Conservation (phyloP, 1,140 invertebrate species). For the Proales similis region DNA sequence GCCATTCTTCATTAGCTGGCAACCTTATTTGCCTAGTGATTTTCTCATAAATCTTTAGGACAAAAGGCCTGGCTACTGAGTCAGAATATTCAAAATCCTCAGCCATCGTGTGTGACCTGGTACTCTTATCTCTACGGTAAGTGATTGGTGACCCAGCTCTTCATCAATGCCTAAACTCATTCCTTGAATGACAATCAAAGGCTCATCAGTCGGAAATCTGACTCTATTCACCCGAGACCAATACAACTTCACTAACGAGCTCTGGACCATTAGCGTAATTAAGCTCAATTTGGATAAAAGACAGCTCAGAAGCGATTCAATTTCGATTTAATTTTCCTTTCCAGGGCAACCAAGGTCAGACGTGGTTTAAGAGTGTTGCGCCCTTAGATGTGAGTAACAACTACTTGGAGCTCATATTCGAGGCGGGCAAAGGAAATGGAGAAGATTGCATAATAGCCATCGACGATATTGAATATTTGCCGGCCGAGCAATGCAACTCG, state of each 20-base stretch:
- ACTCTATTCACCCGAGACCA: background rate
- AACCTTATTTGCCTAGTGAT: too few relatives aligned
- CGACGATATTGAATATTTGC: slow-evolving; percentile 11
- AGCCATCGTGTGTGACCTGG: slow-evolving; percentile 14
- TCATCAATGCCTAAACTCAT: slow-evolving; percentile 41
- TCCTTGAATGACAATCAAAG: too few relatives aligned
- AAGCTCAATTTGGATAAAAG: background rate
- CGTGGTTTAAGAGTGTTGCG: slow-evolving; percentile 18
- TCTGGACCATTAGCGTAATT: slow-evolving; percentile 23
- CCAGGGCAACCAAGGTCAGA: slow-evolving; percentile 14
- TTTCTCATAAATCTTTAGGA: background rate
- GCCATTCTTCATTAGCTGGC: too few relatives aligned
- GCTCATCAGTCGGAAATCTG: background rate
- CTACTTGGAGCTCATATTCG: slow-evolving; percentile 29
- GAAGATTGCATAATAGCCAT: slow-evolving; percentile 3
- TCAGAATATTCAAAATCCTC: slow-evolving; percentile 38
- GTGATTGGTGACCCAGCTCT: slow-evolving; percentile 44
- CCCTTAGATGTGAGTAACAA: background rate
- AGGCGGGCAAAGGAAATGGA: slow-evolving; percentile 9
- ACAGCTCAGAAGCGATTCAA: background rate
- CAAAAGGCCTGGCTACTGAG: slow-evolving; percentile 31
- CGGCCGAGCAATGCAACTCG: slow-evolving; percentile 28
- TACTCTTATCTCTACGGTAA: slow-evolving; percentile 51
- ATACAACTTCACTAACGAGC: background rate
- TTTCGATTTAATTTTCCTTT: slow-evolving; percentile 2